Percentiles rank a stretch among this genome's conserved stretches.
These are phyloP conservation scores for Hipparchia semele DNA, from an alignment of 2,888 invertebrate genomes.

Conservation along the genomic window DNA sequence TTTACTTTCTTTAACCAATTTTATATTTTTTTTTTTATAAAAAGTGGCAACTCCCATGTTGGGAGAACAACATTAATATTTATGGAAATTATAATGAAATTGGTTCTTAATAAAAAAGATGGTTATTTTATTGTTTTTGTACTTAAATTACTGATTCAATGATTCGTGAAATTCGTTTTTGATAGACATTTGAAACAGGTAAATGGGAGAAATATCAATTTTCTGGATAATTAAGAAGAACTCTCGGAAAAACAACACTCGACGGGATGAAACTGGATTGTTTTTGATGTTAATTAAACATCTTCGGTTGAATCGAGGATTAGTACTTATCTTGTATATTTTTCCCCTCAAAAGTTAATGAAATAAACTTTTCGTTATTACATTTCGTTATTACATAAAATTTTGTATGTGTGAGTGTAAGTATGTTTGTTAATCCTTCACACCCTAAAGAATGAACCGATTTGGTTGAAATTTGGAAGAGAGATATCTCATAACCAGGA, in stretches of 20 bases:
- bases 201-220: constrained; percentile 15
- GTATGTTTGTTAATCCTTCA: too few species aligned
- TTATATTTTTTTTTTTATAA: too few species aligned
- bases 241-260: constrained; percentile 18
- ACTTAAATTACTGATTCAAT: constrained; percentile 11
- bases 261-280: constrained; percentile 5
- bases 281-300: constrained; percentile 17
- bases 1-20: too few species aligned
- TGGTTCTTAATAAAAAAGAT: constrained; percentile 11
- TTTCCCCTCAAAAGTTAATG: background rate
- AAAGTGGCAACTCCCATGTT: background rate
- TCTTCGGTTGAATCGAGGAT: background rate
- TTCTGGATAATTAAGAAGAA: constrained; percentile 17
- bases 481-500: too few species aligned
- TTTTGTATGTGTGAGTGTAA: too few species aligned
- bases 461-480: too few species aligned
- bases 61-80: constrained; percentile 14
- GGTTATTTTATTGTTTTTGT: background rate
- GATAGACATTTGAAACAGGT: constrained; percentile 18
- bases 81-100: constrained; percentile 15
- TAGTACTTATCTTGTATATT: background rate
- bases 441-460: too few species aligned
- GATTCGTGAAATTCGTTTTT: constrained; percentile 13
- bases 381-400: too few species aligned
- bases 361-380: background rate